These are phyloP conservation scores for Apodemia hepburni DNA, from an alignment of 2,888 invertebrate genomes.

Conservation along the genomic window DNA sequence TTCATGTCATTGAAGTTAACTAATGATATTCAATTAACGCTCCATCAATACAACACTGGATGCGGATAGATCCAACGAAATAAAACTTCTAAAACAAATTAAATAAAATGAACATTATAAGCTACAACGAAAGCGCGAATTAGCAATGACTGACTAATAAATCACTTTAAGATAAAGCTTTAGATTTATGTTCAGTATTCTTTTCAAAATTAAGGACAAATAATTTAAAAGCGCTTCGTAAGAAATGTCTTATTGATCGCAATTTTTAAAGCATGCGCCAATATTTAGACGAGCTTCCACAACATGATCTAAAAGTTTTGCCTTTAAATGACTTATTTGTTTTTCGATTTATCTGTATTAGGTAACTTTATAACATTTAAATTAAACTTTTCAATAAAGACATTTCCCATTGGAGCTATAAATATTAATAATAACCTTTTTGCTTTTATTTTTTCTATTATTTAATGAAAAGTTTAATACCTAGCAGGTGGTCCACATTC, in stretches of 20 bases:
- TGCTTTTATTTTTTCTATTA: background rate
- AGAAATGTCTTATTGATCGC: conserved; percentile 5
- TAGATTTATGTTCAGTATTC: background rate
- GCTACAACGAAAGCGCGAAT: conserved; percentile 75
- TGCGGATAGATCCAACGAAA: conserved; percentile 21
- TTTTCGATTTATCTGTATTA: background rate
- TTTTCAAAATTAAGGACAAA: background rate
- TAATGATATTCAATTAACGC: conserved; percentile 11
- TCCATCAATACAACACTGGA: conserved; percentile 22
- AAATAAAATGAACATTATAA: conserved; percentile 47
- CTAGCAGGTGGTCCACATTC: conserved; percentile 85
- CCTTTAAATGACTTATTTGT: too few relatives aligned
- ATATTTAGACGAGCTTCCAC: too few relatives aligned
- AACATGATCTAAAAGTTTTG: too few relatives aligned
- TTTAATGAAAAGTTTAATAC: conserved; percentile 52
- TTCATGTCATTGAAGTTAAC: conserved; percentile 7
- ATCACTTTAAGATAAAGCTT: conserved; percentile 2
- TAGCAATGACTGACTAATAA: conserved; percentile 34
- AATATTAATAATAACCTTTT: background rate
- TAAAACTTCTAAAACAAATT: conserved; percentile 27
- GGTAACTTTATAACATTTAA: background rate
- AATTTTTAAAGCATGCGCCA: background rate
- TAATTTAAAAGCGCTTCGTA: background rate
- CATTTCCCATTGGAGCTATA: background rate
- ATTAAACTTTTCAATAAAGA: background rate